Percentiles rank a stretch among this genome's conserved stretches.
Evolutionary conservation across 2,888 invertebrate species (phyloP).

Genomic region (Plutella xylostella): DNA sequence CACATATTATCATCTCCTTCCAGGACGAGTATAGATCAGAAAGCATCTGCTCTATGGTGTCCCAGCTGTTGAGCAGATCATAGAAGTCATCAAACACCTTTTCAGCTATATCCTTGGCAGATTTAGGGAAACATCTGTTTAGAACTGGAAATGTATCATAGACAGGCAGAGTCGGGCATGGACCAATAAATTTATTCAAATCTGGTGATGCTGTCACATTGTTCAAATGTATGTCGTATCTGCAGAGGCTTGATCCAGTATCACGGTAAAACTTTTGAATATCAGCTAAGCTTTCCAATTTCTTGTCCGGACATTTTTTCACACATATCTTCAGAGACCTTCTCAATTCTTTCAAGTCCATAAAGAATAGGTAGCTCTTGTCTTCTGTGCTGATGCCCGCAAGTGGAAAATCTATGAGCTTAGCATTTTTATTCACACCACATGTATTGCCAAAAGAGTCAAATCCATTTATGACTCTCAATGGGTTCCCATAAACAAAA

Average conservation of each 20-base stretch:
- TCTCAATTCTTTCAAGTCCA: slow-evolving; percentile 81
- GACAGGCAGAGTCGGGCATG: slow-evolving; percentile 84
- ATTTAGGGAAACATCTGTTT: slow-evolving; percentile 88
- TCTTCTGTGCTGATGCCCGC: slow-evolving; percentile 86
- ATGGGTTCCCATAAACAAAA: slow-evolving; percentile 88
- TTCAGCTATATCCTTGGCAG: slow-evolving; percentile 73
- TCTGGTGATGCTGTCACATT: slow-evolving; percentile 51
- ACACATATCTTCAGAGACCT: slow-evolving; percentile 90
- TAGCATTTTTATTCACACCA: slow-evolving; percentile 83
- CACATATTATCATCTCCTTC: slow-evolving; percentile 85
- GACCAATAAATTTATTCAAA: slow-evolving; percentile 70
- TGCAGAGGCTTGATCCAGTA: slow-evolving; percentile 82
- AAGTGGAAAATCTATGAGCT: slow-evolving; percentile 76
- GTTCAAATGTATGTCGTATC: slow-evolving; percentile 74
- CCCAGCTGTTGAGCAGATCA: slow-evolving; percentile 87
- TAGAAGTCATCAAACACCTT: slow-evolving; percentile 79
- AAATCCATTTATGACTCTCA: slow-evolving; percentile 88
- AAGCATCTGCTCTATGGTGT: slow-evolving; percentile 87
- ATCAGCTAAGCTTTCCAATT: slow-evolving; percentile 73
- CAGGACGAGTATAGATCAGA: slow-evolving; percentile 90
- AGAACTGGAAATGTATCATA: slow-evolving; percentile 82
- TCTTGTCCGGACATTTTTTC: slow-evolving; percentile 82
- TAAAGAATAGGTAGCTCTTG: slow-evolving; percentile 85
- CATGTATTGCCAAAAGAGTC: slow-evolving; percentile 97
- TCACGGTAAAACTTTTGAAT: slow-evolving; percentile 78